phyloP scores from a whole-genome alignment of 2,113 vertebrate genomes.

The Potamarius usumacintae region DNA sequence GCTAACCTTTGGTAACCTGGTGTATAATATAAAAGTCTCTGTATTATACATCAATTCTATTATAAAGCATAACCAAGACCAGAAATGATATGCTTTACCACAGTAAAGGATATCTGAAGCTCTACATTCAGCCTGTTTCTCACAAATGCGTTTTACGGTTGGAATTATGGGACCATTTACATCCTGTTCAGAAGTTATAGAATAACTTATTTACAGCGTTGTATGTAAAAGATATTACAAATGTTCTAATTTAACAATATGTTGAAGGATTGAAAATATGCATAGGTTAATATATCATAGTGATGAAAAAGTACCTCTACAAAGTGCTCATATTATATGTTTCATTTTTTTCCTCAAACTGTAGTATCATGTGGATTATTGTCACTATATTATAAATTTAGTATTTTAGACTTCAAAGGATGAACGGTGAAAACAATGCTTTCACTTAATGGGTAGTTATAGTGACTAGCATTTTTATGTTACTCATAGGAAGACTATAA shows the following conservation, averaged over 20 bases:
- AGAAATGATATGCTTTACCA: not conserved
- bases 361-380: not conserved
- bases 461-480: conserved; percentile 3
- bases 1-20: not conserved
- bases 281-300: conserved; percentile 30
- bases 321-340: conserved; percentile 33
- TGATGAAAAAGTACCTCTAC: conserved; percentile 3
- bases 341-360: not conserved
- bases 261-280: not conserved
- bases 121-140: conserved; percentile 32
- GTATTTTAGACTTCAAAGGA: not conserved
- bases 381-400: not conserved
- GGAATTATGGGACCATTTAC: conserved; percentile 42
- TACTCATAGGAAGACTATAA: not conserved
- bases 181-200: conserved; percentile 12
- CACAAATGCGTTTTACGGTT: not conserved
- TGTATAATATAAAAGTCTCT: not conserved
- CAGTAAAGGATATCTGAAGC: conserved; percentile 2
- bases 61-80: not conserved
- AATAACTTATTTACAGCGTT: conserved; percentile 44
- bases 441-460: not conserved
- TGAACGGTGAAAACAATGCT: not conserved
- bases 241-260: conserved; percentile 37
- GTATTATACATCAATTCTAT: not conserved
- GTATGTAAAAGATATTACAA: conserved; percentile 36